Conservation (phyloP, 2,888 invertebrate genomes). For the Malthinus flaveolus region DNA sequence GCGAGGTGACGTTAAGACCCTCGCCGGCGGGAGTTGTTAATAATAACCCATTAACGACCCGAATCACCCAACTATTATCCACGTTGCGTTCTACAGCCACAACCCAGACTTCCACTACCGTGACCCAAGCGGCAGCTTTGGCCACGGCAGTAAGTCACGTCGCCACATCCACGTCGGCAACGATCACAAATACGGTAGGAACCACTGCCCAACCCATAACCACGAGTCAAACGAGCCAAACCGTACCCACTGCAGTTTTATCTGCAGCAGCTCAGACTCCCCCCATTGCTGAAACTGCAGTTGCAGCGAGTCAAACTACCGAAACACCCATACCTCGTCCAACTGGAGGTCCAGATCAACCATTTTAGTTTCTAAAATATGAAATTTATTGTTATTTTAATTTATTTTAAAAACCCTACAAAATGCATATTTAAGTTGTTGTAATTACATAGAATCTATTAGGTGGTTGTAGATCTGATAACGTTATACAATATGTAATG, state of each 20-base stretch:
- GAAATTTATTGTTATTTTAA: constrained; percentile 1
- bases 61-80: constrained; percentile 47
- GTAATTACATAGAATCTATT: constrained; percentile 16
- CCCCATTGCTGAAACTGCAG: constrained; percentile 31
- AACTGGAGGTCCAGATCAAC: constrained; percentile 48
- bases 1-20: constrained; percentile 53
- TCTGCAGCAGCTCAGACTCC: constrained; percentile 47
- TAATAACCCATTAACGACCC: constrained; percentile 38
- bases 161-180: constrained; percentile 58
- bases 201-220: constrained; percentile 50
- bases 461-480: constrained; percentile 24
- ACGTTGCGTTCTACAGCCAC: constrained; percentile 51
- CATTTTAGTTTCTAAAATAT: constrained; percentile 7
- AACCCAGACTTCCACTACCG: constrained; percentile 50
- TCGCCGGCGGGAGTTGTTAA: constrained; percentile 54
- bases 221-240: constrained; percentile 52
- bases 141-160: constrained; percentile 25
- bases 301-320: constrained; percentile 42
- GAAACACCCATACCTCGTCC: constrained; percentile 41
- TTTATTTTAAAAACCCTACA: constrained; percentile 8
- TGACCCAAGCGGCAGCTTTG: constrained; percentile 35
- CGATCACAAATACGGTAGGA: constrained; percentile 50
- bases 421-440: constrained; percentile 9
- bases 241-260: constrained; percentile 46
- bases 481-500: no score